Conservation (phyloP, 92 coral and sea anemone genomes). For the Parazoanthus darwini region DNA sequence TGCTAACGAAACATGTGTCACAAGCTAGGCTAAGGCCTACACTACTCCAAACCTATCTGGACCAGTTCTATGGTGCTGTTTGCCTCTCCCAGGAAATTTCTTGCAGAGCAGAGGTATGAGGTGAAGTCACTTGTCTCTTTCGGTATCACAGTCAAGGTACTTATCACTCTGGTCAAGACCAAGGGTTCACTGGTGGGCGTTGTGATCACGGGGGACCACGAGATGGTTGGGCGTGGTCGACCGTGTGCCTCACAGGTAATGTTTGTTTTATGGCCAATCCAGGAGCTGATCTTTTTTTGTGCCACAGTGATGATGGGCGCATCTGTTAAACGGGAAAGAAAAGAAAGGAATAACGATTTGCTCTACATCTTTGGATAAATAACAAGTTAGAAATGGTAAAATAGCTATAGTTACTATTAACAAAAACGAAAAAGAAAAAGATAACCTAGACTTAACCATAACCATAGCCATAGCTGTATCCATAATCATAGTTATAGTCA, state of each 20-base stretch:
- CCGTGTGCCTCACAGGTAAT: conserved; percentile 5
- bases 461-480: no score
- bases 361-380: no score
- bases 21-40: no score
- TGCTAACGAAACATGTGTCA: no score
- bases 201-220: neutral
- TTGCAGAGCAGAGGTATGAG: neutral
- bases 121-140: neutral
- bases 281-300: neutral
- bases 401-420: no score
- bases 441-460: no score
- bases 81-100: neutral
- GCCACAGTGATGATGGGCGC: neutral
- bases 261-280: neutral
- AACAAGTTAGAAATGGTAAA: no score
- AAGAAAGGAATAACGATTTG: neutral
- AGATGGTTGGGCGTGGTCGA: conserved; percentile 6
- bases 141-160: conserved; percentile 7
- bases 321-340: neutral
- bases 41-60: neutral
- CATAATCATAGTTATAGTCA: no score
- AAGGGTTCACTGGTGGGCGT: neutral
- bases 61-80: neutral
- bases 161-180: neutral
- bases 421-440: no score